Evolutionary conservation across 2,797 vertebrate genomes (phyloP).

Genomic region (Avahi laniger): DNA sequence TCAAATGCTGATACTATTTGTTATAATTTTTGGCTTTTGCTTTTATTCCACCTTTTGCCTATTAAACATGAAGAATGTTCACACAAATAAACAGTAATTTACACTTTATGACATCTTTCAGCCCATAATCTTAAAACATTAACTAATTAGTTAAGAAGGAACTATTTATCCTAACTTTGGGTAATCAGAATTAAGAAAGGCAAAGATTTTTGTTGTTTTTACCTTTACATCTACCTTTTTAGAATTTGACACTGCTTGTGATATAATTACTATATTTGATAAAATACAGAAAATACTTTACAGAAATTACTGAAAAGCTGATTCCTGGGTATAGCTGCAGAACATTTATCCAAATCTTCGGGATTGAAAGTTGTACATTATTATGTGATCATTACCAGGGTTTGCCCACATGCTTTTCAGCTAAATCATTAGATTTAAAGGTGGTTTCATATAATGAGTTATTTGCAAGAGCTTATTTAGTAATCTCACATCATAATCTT

Average conservation of each 20-base stretch:
- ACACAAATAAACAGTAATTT: neutral
- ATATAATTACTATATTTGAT: neutral
- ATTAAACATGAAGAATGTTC: neutral
- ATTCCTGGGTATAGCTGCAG: neutral
- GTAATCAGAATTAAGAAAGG: neutral
- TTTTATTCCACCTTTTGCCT: neutral
- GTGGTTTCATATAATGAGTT: neutral
- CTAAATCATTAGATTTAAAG: constrained; percentile 2
- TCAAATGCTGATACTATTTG: neutral
- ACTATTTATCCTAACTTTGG: neutral
- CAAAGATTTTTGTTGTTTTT: neutral
- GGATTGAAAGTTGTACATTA: neutral
- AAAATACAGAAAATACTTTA: neutral
- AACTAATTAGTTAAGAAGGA: constrained; percentile 31
- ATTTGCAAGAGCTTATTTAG: neutral
- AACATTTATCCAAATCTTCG: neutral
- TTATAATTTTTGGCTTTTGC: neutral
- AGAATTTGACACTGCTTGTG: constrained; percentile 15
- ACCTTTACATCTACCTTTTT: neutral
- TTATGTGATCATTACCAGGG: neutral
- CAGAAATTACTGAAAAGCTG: neutral
- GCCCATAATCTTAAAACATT: neutral
- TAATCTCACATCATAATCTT: neutral
- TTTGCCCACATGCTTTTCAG: neutral
- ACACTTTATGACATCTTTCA: neutral